Evolutionary conservation across 2,888 invertebrate species (phyloP), one percentile per base, ranked within the genome.

Genomic region (Epinotia nisella): DNA sequence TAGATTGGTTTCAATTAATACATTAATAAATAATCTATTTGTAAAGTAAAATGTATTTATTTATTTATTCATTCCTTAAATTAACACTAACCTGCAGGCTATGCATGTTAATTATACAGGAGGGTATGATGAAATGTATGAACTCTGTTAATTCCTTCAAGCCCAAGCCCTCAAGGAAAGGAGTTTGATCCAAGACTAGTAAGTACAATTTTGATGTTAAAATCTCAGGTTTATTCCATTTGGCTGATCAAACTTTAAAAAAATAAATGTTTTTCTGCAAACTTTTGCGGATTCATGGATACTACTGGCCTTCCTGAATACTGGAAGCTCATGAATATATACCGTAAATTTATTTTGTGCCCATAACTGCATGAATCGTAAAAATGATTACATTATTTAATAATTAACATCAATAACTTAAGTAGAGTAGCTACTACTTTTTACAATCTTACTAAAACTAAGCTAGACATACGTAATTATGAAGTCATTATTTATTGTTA

Each of bases 401-500:
- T 59, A 56, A 60, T 60, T 67, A 67, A 71, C 73, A 73, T 64
- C 58, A 69, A 55, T 69, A 73, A 62, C 62, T 64, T 73, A 73
- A 69, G 58, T 64, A 69, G 51, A 69, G 58, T 64, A 69, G 51
- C 41, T 69, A 68, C 51, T 73, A 72, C 67, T 67, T 68, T 69
- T 64, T 73, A 73, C 72, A 68, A 67, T 73, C 58, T 51, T 68
- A 68, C 62, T 72, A 68, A 64, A 68, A 59, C 55, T 71, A 66
- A 45, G 55, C 73, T 73, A 73, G 3, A 62, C 49, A 45, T 64
- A 74, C 77, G 78, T 70, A 78, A 76, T 77, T 77, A 80, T 77
- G 71, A 83, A 82, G 82, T 82, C 81, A 82, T 81, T 74, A 77
- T 77, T 81, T 82, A 80, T 80, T 82, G 79, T 81, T 83, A 80